Evolutionary conservation across 2,888 invertebrate species (phyloP).

Genomic region (Eupithecia vulgata): DNA sequence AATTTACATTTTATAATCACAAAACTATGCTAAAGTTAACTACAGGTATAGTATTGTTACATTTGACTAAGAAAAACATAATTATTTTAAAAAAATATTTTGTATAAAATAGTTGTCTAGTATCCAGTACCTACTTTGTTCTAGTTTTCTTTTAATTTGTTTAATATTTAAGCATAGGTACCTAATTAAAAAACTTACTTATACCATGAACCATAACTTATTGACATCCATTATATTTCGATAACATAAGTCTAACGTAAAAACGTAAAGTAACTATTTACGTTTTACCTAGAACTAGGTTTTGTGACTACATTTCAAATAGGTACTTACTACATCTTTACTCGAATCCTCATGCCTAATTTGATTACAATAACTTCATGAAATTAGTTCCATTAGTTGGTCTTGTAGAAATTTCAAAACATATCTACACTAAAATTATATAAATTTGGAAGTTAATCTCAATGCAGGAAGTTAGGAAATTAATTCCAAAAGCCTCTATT

Average conservation of each 20-base stretch:
- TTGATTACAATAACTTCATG: not conserved
- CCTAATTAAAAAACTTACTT: not conserved
- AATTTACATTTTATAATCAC: not conserved
- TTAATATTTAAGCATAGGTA: not conserved
- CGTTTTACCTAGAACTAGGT: not conserved
- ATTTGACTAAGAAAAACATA: slow-evolving; percentile 1
- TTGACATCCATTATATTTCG: not conserved
- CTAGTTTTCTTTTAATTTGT: not conserved
- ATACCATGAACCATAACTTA: not conserved
- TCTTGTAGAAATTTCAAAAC: not conserved
- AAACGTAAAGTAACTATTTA: no score
- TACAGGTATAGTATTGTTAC: not conserved
- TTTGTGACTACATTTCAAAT: slow-evolving; percentile 11
- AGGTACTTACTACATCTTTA: slow-evolving; percentile 6
- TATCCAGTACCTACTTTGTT: not conserved
- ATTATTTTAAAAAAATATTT: not conserved
- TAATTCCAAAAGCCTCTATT: not conserved
- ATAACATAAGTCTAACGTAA: not conserved
- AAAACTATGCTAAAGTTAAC: slow-evolving; percentile 2
- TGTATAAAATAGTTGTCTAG: not conserved
- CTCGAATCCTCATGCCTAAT: not conserved
- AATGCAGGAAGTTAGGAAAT: not conserved
- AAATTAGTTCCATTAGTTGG: not conserved
- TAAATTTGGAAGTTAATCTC: not conserved
- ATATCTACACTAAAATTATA: not conserved